These are phyloP conservation scores for Oenanthe melanoleuca DNA, from an alignment of 2,113 vertebrate species.

Conservation along the genomic window DNA sequence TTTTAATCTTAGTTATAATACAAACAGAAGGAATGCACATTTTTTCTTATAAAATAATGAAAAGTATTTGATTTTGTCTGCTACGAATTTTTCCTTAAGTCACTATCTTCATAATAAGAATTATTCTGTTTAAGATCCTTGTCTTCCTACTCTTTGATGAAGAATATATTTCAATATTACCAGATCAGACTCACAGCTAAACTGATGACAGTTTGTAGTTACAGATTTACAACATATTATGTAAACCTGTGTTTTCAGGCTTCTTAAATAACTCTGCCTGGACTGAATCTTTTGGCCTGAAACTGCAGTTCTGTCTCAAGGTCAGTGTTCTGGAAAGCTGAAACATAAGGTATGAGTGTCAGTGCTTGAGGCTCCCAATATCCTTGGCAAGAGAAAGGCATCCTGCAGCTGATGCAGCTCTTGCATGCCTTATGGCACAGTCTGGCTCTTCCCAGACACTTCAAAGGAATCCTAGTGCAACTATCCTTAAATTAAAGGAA, in stretches of 20 bases:
- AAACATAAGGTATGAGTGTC: neutral
- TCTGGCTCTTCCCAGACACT: neutral
- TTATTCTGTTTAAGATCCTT: neutral
- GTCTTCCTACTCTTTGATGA: neutral
- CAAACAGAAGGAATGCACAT: neutral
- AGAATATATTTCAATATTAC: neutral
- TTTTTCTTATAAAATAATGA: neutral
- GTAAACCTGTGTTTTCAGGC: neutral
- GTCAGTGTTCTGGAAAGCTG: conserved; percentile 37
- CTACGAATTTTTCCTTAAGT: neutral
- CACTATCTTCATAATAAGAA: neutral
- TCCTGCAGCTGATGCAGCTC: neutral
- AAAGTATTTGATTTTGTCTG: neutral
- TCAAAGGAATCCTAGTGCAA: neutral
- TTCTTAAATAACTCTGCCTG: neutral
- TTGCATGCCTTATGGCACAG: neutral
- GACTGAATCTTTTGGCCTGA: neutral
- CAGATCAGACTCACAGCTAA: neutral
- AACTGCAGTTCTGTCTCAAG: neutral
- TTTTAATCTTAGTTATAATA: neutral
- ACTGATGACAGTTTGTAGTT: neutral
- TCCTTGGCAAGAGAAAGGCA: neutral
- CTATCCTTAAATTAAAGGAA: neutral
- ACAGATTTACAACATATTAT: neutral
- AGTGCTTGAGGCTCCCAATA: neutral